Evolutionary conservation across 2,113 vertebrate species (phyloP).

Genomic region (Aspidoscelis tigris): DNA sequence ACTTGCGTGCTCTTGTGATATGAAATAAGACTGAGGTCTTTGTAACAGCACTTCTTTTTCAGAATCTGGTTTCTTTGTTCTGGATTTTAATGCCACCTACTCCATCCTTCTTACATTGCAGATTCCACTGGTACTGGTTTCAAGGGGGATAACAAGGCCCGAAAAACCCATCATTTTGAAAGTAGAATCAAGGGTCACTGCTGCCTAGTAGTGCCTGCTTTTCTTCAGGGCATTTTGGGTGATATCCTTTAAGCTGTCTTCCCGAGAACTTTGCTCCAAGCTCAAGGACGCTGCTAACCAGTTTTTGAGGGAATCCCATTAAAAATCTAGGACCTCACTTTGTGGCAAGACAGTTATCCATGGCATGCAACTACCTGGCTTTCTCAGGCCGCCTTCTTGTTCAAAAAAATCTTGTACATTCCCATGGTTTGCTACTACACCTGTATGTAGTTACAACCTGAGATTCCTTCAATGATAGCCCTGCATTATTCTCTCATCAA

Average conservation of each 20-base stretch:
- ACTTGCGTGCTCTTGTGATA: no score
- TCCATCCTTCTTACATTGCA: slow-evolving; percentile 5
- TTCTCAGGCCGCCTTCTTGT: not conserved
- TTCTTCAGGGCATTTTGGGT: not conserved
- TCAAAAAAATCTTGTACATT: no score
- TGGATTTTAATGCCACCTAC: slow-evolving; percentile 28
- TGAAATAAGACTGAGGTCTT: no score
- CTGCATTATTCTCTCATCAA: not conserved
- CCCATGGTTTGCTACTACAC: not conserved
- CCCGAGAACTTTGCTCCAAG: no score
- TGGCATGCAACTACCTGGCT: not conserved
- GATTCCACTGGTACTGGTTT: slow-evolving; percentile 45
- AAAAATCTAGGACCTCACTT: not conserved
- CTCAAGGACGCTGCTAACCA: slow-evolving; percentile 10
- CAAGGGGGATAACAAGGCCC: slow-evolving; percentile 37
- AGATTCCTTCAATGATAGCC: not conserved
- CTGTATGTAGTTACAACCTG: no score
- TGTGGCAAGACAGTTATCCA: not conserved
- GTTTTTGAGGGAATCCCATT: not conserved
- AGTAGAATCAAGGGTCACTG: slow-evolving; percentile 22
- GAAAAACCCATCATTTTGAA: slow-evolving; percentile 57
- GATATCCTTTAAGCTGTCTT: not conserved
- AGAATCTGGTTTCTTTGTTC: slow-evolving; percentile 28
- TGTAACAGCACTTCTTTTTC: not conserved
- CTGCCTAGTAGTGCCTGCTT: not conserved